Evolutionary conservation across 1,140 invertebrate genomes (phyloP), one percentile per base, ranked within the genome.

Genomic region (Aphaenogaster rudis): DNA sequence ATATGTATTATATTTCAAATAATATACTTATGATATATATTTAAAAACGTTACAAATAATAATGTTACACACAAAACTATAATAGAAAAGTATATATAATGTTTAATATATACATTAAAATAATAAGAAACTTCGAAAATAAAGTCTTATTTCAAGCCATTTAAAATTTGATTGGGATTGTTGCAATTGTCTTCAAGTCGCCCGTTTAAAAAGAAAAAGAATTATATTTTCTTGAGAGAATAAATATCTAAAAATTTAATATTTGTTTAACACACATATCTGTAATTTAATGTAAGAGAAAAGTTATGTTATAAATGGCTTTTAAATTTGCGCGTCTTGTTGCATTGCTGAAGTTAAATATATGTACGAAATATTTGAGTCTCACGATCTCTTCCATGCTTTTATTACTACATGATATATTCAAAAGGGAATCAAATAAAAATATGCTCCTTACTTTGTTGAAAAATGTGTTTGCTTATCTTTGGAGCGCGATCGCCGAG

Each of bases 381-480:
- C 17, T 57, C 39, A 13, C 50, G n/a, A 11, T 54, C 21, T 64
- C 28, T 33, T 45, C 3, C 52, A 52, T 71, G 39, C 36, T 71
- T 81, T 71, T 81, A 81, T 71, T 71, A 57, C 52, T 42, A 42
- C 63, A 39, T 71, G 66, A 81, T 81, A 81, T 57, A 57, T 81
- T 42, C 8, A 71, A 81, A 81, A 81, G 42, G 8, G 48, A 81
- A 69, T 81, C 54, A 81, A 81, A 71, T 71, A 81, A 81, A 81
- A 69, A 57, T 78, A 71, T 28, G 48, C 59, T 79, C 8, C 64
- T 81, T 57, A 81, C 66, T 81, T 81, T 81, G 79, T 67, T 81
- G 79, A 81, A 71, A 71, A 81, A 81, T 81, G 39, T 57, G 79
- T 71, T 57, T 45, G 79, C 79, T 81, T 81, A 81, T 81, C 79